These are phyloP conservation scores for Cydia fagiglandana DNA, from an alignment of 1,140 invertebrate species.

Conservation along the genomic window DNA sequence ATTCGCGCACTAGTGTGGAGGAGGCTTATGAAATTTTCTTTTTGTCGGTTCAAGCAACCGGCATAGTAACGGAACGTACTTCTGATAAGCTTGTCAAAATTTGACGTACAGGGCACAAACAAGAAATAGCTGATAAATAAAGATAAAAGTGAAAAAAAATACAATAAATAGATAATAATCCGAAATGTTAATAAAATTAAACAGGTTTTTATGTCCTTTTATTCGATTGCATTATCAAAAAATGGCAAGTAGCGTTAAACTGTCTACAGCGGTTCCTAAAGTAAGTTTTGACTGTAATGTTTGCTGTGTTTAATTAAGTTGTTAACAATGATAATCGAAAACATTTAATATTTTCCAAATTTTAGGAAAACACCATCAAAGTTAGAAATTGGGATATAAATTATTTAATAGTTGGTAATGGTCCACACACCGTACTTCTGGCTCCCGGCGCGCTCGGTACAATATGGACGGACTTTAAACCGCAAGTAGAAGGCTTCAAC, in stretches of 20 bases:
- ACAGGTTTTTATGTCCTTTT: constrained; percentile 34
- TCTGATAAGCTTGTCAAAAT: background rate
- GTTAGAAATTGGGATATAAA: constrained; percentile 83
- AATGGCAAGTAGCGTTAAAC: constrained; percentile 34
- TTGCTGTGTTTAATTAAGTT: background rate
- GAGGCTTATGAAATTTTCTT: too few species aligned
- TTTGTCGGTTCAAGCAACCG: too few species aligned
- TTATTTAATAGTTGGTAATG: constrained; percentile 86
- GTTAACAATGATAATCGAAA: background rate
- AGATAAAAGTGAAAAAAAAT: background rate
- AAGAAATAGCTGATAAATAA: background rate
- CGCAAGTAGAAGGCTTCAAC: constrained; percentile 86
- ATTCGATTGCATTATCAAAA: constrained; percentile 30
- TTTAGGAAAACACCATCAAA: constrained; percentile 76
- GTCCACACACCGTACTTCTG: constrained; percentile 84
- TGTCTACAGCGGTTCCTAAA: constrained; percentile 43
- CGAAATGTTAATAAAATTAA: constrained; percentile 40
- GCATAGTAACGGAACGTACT: background rate
- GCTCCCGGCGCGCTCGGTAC: constrained; percentile 89
- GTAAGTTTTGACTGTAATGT: constrained; percentile 35
- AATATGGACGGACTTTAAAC: constrained; percentile 90
- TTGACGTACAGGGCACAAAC: background rate
- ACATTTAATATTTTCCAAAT: background rate
- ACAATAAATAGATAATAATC: background rate
- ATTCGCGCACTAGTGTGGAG: too few species aligned